These are phyloP conservation scores for Catalaphyllia jardinei DNA, from an alignment of 64 coral and sea anemone genomes.

Conservation along the genomic window DNA sequence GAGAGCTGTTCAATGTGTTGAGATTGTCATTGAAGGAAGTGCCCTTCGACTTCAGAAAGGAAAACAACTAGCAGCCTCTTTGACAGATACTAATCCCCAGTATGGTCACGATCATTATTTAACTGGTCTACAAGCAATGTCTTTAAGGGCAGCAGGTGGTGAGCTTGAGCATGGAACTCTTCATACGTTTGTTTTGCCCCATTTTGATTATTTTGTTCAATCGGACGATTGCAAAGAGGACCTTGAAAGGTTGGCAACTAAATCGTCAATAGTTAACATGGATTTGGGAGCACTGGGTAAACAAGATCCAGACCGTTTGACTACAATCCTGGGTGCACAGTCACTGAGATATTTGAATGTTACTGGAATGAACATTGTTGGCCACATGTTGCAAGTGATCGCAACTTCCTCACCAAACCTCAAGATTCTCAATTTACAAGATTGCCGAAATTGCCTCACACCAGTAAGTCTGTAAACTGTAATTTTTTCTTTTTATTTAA, in stretches of 20 bases:
- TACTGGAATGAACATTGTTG: not conserved
- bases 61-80: not conserved
- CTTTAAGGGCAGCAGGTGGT: not conserved
- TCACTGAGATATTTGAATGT: conserved; percentile 19
- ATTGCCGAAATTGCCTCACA: not conserved
- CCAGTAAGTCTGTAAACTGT: not conserved
- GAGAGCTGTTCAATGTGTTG: not conserved
- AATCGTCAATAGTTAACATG: not conserved
- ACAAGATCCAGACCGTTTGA: not conserved
- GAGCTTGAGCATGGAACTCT: not conserved
- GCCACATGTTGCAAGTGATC: conserved; percentile 20
- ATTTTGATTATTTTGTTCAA: not conserved
- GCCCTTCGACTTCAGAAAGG: not conserved
- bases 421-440: conserved; percentile 23
- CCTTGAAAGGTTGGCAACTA: not conserved
- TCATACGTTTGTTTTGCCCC: conserved; percentile 6
- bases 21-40: conserved; percentile 21
- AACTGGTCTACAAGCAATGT: not conserved
- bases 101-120: not conserved
- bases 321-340: not conserved
- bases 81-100: no score
- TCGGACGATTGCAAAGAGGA: not conserved
- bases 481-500: no score
- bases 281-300: not conserved
- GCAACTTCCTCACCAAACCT: conserved; percentile 29